Conservation (phyloP, 1,140 invertebrate genomes). For the Dinothrombium tinctorium region DNA sequence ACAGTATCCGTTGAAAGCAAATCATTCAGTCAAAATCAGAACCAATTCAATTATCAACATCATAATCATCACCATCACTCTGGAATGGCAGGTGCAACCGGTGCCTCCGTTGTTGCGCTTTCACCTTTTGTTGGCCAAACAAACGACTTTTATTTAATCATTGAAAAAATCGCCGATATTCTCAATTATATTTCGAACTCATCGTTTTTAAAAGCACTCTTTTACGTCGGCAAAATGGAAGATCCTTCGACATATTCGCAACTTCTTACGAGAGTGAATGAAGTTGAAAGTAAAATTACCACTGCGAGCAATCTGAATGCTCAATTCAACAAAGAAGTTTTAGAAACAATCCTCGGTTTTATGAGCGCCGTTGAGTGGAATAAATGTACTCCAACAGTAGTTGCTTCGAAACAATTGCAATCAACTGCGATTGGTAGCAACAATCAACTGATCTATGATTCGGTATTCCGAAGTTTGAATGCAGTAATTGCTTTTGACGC, state of each 20-base stretch:
- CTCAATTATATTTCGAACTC: slow-evolving; percentile 20
- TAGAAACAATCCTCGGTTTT: slow-evolving; percentile 13
- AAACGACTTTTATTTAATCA: slow-evolving; percentile 15
- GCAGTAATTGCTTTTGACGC: slow-evolving; percentile 19
- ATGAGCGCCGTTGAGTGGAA: slow-evolving; percentile 10
- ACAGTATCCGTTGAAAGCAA: slow-evolving; percentile 17
- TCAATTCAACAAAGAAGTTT: slow-evolving; percentile 14
- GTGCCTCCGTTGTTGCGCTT: neutral
- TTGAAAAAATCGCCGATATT: slow-evolving; percentile 21
- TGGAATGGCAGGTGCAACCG: neutral
- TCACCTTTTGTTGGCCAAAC: neutral
- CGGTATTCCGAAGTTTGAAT: slow-evolving; percentile 8
- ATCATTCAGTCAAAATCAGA: slow-evolving; percentile 9
- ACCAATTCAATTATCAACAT: neutral
- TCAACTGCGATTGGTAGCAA: slow-evolving; percentile 2
- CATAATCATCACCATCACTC: neutral
- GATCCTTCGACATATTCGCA: slow-evolving; percentile 18
- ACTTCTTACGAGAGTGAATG: slow-evolving; percentile 13
- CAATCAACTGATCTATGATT: neutral
- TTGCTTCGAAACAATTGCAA: slow-evolving; percentile 2
- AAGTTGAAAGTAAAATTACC: slow-evolving; percentile 15
- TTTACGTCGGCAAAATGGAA: slow-evolving; percentile 24
- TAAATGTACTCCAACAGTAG: slow-evolving; percentile 8
- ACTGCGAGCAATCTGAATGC: too few relatives aligned
- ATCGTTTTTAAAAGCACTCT: slow-evolving; percentile 20